Conservation (phyloP, 1,140 invertebrate genomes). For the Bactericera cockerelli region DNA sequence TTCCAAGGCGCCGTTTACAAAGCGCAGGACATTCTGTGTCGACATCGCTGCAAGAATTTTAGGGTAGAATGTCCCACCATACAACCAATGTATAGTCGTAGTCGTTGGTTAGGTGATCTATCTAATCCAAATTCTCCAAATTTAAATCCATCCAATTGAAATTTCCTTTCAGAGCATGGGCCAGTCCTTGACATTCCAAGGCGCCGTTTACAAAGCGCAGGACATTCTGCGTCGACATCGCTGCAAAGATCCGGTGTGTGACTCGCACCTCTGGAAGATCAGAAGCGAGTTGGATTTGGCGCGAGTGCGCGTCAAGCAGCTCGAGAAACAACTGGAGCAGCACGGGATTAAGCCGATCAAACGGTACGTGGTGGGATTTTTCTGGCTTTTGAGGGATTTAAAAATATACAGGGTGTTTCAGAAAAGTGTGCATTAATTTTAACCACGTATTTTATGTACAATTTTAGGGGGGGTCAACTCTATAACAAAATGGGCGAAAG, state of each 20-base stretch:
- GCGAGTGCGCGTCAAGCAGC: conserved; percentile 58
- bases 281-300: conserved; percentile 76
- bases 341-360: conserved; percentile 55
- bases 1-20: conserved; percentile 79
- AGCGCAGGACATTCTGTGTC: conserved; percentile 47
- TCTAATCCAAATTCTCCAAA: too few species aligned
- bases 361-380: conserved; percentile 18
- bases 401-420: background rate
- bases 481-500: too few species aligned
- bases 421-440: too few species aligned
- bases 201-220: conserved; percentile 73
- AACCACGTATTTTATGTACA: too few species aligned
- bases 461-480: too few species aligned
- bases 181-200: conserved; percentile 70
- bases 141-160: too few species aligned
- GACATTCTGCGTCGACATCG: conserved; percentile 43
- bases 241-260: conserved; percentile 65
- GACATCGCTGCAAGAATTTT: conserved; percentile 57
- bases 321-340: conserved; percentile 66
- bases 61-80: too few species aligned
- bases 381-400: background rate
- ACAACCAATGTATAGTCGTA: too few species aligned
- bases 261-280: conserved; percentile 73
- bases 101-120: too few species aligned
- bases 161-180: conserved; percentile 47